phyloP scores from a whole-genome alignment of 2,888 invertebrate genomes.

The Chydorus sphaericus region DNA sequence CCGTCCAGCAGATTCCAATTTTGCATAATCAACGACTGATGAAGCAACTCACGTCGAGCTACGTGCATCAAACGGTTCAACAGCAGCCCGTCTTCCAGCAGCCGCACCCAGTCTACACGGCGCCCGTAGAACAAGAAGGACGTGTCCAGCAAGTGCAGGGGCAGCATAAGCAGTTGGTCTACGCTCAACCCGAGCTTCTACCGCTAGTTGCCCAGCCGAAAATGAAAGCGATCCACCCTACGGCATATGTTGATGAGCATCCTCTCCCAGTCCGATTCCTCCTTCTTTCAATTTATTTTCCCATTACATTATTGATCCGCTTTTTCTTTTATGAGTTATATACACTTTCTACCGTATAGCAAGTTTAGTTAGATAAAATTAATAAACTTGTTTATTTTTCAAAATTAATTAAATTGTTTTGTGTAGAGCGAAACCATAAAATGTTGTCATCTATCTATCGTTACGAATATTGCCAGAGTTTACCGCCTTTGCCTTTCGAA shows the following conservation, averaged over 20 bases:
- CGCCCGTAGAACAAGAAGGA: slow-evolving; percentile 8
- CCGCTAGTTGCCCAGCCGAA: neutral
- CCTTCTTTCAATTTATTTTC: no score
- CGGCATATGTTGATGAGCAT: neutral
- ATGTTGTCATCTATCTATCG: no score
- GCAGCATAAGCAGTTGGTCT: slow-evolving; percentile 14
- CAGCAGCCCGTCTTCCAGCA: slow-evolving; percentile 10
- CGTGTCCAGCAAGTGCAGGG: slow-evolving; percentile 1
- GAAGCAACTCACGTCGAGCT: slow-evolving; percentile 1
- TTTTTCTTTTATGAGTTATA: no score
- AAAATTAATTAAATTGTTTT: no score
- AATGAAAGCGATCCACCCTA: no score
- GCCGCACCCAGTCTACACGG: neutral
- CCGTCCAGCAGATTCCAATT: slow-evolving; percentile 1
- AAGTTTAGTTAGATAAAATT: no score
- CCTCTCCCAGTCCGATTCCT: neutral
- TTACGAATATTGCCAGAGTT: no score
- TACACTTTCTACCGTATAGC: no score
- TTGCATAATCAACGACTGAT: neutral
- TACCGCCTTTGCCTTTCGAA: no score
- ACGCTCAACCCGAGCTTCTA: slow-evolving; percentile 2
- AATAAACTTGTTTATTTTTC: no score
- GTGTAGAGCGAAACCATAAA: no score
- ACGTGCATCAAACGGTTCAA: slow-evolving; percentile 8
- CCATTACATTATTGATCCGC: no score